A percentile compares a stretch with the other conserved stretches of the same genome.
phyloP scores from a whole-genome alignment of 2,113 vertebrate species.

The Heloderma charlesbogerti region DNA sequence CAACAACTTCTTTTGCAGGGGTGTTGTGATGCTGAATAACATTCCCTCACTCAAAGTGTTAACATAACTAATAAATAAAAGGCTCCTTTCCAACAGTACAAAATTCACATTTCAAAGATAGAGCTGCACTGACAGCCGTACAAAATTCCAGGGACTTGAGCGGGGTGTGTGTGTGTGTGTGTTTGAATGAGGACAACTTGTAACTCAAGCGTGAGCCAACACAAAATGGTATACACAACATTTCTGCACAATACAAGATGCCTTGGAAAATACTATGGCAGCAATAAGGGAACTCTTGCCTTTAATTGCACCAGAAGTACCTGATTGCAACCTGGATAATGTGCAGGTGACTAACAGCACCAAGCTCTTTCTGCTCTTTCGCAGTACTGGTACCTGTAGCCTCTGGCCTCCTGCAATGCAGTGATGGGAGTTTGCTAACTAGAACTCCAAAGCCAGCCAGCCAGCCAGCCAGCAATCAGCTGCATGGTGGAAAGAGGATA shows the following conservation, averaged over 20 bases:
- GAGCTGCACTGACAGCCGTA: background rate
- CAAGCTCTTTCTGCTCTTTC: background rate
- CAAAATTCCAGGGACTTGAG: background rate
- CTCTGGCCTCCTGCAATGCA: background rate
- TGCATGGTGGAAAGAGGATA: background rate
- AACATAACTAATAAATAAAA: background rate
- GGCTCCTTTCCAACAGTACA: background rate
- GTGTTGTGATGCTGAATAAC: background rate
- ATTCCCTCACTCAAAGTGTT: background rate
- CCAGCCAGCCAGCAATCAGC: background rate
- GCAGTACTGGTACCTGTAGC: background rate
- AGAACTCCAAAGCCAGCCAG: background rate
- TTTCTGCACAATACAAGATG: background rate
- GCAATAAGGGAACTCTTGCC: background rate
- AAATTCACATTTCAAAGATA: conserved; percentile 4
- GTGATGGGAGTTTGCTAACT: background rate
- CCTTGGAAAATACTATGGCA: background rate
- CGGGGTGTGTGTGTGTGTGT: too few species aligned
- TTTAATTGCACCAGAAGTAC: background rate
- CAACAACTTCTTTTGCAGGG: background rate
- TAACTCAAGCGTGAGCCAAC: background rate
- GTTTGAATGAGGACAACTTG: background rate
- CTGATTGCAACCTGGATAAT: background rate
- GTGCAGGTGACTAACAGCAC: background rate
- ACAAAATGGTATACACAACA: background rate